phyloP scores from a whole-genome alignment of 2,888 invertebrate species.

The Coelogynopora nodosa region DNA sequence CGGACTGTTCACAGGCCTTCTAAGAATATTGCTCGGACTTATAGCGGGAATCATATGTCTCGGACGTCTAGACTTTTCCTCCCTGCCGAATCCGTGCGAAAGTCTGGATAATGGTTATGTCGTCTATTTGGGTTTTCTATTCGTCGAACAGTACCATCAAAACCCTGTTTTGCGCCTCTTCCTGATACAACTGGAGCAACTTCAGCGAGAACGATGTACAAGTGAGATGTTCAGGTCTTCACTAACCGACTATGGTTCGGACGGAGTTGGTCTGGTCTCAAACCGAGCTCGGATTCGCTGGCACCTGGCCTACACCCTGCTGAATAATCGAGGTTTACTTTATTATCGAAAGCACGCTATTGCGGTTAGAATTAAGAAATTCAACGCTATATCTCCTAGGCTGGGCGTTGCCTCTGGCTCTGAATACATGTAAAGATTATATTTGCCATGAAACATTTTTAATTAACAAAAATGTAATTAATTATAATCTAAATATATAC shows the following conservation, averaged over 20 bases:
- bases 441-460: too few relatives aligned
- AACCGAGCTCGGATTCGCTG: neutral
- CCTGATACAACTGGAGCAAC: neutral
- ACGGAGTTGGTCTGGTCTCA: neutral
- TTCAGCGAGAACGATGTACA: neutral
- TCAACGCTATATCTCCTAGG: too few relatives aligned
- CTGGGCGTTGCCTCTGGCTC: too few relatives aligned
- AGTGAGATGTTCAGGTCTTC: neutral
- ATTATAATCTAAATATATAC: too few relatives aligned
- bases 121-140: neutral
- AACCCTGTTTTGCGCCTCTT: neutral
- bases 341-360: conserved; percentile 11
- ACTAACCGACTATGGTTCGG: neutral
- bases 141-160: neutral
- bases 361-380: neutral
- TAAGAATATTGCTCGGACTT: conserved; percentile 4
- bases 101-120: conserved; percentile 25
- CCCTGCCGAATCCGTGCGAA: conserved; percentile 1
- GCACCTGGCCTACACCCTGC: neutral
- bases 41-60: conserved; percentile 23
- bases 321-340: conserved; percentile 6
- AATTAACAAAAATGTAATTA: too few relatives aligned
- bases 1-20: conserved; percentile 32
- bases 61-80: conserved; percentile 33
- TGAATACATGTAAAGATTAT: too few relatives aligned